Evolutionary conservation across 2,113 vertebrate species (phyloP).

Genomic region (Salvelinus alpinus): DNA sequence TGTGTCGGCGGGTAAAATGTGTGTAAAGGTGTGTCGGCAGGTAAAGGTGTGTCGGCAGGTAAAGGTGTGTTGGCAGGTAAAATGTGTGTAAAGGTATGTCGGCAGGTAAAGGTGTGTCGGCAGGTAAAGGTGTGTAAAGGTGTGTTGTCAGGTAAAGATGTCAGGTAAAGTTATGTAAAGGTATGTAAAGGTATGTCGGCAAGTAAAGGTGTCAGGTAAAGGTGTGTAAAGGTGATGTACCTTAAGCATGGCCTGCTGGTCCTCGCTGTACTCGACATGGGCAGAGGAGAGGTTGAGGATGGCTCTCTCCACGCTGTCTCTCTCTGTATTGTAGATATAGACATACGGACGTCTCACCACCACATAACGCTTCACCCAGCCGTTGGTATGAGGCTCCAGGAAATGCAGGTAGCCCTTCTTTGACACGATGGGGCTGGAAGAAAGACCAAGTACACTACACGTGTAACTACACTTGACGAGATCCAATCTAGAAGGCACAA

Average conservation of each 20-base stretch:
- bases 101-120: too few relatives aligned
- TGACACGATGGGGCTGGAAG: slow-evolving; percentile 90
- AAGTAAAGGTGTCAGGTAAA: neutral
- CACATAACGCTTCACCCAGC: slow-evolving; percentile 94
- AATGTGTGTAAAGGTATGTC: too few relatives aligned
- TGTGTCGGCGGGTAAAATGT: too few relatives aligned
- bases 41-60: too few relatives aligned
- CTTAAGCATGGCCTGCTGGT: slow-evolving; percentile 99
- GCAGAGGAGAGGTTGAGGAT: slow-evolving; percentile 97
- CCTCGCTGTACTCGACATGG: slow-evolving; percentile 98
- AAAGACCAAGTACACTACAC: neutral
- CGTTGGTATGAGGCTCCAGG: slow-evolving; percentile 91
- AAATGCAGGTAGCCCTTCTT: slow-evolving; percentile 97
- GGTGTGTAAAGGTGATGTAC: slow-evolving; percentile 57
- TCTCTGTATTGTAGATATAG: slow-evolving; percentile 96
- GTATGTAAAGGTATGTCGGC: too few relatives aligned
- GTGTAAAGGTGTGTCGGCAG: too few relatives aligned
- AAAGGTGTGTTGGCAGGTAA: too few relatives aligned
- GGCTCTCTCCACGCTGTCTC: slow-evolving; percentile 88
- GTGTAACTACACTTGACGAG: too few relatives aligned
- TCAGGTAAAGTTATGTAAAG: too few relatives aligned
- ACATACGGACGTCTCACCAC: slow-evolving; percentile 93
- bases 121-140: too few relatives aligned
- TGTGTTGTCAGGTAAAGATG: too few relatives aligned
- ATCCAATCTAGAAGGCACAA: too few relatives aligned